Evolutionary conservation across 1,140 invertebrate species (phyloP), one percentile per base, ranked within the genome.

Genomic region (Nephila pilipes): DNA sequence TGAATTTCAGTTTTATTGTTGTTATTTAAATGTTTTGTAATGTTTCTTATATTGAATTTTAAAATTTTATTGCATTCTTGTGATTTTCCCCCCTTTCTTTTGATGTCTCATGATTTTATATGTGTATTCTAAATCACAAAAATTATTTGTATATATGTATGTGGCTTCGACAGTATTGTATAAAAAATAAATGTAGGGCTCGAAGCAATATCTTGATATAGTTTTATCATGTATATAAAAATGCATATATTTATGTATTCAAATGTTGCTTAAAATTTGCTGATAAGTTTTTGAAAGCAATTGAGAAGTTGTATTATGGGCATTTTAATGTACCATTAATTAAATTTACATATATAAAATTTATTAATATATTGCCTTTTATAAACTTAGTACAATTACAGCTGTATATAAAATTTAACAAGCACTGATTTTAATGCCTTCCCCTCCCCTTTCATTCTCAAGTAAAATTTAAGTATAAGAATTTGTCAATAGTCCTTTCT

Each of bases 1-100:
- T 18, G 18, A 75, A 75, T 29, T 75, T 75, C 25, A 18, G 65
- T 75, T 75, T 58, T 32, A 14, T 75, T 75, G 25, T 75, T 75
- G 29, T 75, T 75, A 18, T 32, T 75, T 18, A 18, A 75, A 75
- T 32, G 65, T 75, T 75, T 75, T 75, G 65, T 75, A 16, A 75
- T 75, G 65, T 75, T 75, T 75, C 65, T 75, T 75, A 29, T 18
- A 32, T 75, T 75, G 65, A 75, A 75, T 75, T 75, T 75, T 75
- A 32, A 29, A 16, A 16, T 75, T 75, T 75, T 75, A 29, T 75
- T 75, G 65, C 65, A 75, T 32, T 75, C 29, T 75, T 75, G 18
- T 75, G 29, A 75, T 18, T 75, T 75, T 75, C 2, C 6, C 6
- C 6, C 6, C 2, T 38, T 63, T 63, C 25, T 14, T 75, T 65